Evolutionary conservation across 2,113 vertebrate genomes (phyloP).

Genomic region (Pseudopipra pipra): DNA sequence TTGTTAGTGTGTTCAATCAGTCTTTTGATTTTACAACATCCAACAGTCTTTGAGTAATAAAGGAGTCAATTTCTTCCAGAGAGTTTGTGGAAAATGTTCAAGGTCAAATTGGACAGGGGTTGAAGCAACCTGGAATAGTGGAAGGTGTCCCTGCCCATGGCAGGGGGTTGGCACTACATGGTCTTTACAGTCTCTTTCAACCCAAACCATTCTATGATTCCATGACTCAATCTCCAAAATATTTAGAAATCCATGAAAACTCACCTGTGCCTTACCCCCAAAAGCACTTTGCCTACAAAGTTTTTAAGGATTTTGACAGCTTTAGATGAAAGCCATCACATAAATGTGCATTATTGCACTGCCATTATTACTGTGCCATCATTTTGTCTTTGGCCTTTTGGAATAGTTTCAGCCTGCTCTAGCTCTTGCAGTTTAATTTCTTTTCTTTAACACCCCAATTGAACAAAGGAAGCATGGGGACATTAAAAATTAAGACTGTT

Average conservation of each 20-base stretch:
- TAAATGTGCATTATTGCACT: background rate
- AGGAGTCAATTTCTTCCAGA: background rate
- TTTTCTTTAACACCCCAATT: background rate
- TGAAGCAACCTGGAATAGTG: too few relatives aligned
- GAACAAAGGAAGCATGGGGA: background rate
- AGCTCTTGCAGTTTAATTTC: background rate
- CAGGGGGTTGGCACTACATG: fast-evolving
- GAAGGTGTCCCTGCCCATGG: background rate
- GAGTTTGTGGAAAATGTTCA: background rate
- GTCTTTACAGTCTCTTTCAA: background rate
- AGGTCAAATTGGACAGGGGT: fast-evolving
- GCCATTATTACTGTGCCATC: background rate
- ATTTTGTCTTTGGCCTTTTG: background rate
- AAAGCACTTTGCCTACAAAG: background rate
- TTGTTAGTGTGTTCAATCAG: background rate
- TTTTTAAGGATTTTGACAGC: background rate
- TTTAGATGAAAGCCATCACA: background rate
- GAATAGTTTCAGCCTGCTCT: background rate
- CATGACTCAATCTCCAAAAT: background rate
- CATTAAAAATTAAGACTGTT: conserved; percentile 1
- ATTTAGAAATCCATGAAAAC: background rate
- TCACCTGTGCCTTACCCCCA: background rate
- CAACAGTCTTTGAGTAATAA: background rate
- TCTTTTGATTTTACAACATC: background rate
- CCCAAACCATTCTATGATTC: background rate